Base-by-base conservation (phyloP, 2,113 vertebrate species). In the Centropus unirufus region DNA sequence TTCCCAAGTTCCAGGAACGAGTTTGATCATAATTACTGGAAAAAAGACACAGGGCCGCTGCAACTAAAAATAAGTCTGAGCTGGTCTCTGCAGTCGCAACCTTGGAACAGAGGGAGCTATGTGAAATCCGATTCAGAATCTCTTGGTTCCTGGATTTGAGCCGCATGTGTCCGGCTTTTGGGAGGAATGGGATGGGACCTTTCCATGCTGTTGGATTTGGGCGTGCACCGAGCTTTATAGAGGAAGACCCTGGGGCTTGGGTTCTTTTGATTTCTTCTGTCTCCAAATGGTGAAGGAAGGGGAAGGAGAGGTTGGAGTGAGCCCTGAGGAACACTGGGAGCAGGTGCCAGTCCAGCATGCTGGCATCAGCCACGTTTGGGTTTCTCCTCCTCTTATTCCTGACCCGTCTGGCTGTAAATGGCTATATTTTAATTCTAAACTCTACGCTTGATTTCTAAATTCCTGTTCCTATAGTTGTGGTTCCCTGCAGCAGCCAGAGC, bases 1-100 rank as follows among this genome's bases (percentile, higher is more conserved):
- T 92, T 95, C 88, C 68, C 9, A 32, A 84, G 58, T 95, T 97
- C 95, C 91, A 90, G 84, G 95, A 96, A 96, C 4, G 12, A 61
- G 66, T 94, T 87, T 85, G 92, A 82, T 86, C 78, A 83, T 76
- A 88, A 94, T 92, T 92, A 95, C 73, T 74, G 87, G 83, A 64
- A 73, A 74, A 94, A 89, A 67, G 55, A 72, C 72, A 74, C 46
- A 52, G 75, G 76, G 64, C 27, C 34, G 49, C 62, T 64, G 83
- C 0, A 0, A 78, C 95, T 96, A 97, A 96, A 97, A 97, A 96
- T 96, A 97, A 90, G 54, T 47, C 54, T 57, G 78, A 89, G 74
- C 68, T 94, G 87, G 67, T 68, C 46, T 92, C 80, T 84, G 68
- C 39, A 30, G 42, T 59, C 39, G 58, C 51, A 73, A 67, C 72